A percentile compares a stretch with the other conserved stretches of the same genome.
phyloP scores from a whole-genome alignment of 2,797 vertebrate species.

The Enteromius treurensis region DNA sequence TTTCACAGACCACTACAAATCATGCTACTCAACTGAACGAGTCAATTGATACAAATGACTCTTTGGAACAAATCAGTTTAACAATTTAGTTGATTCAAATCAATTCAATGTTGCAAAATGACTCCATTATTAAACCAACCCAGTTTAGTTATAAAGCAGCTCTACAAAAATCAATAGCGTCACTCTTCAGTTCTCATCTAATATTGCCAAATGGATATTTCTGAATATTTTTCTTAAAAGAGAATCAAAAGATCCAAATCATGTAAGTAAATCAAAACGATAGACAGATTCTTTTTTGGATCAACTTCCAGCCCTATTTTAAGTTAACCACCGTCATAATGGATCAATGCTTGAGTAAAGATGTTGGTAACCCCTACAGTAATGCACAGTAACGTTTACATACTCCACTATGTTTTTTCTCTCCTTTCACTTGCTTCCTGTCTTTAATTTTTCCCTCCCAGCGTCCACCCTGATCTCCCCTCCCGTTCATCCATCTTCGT shows the following conservation, averaged over 20 bases:
- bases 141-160: not conserved
- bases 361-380: not conserved
- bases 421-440: not conserved
- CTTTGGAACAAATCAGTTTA: not conserved
- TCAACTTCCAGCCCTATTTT: not conserved
- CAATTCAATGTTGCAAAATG: not conserved
- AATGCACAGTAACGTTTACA: not conserved
- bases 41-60: not conserved
- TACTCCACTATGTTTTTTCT: not conserved
- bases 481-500: conserved; percentile 16
- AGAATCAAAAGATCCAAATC: conserved; percentile 5
- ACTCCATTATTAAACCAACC: not conserved
- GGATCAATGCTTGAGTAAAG: not conserved
- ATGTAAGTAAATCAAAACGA: not conserved
- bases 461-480: conserved; percentile 5
- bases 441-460: not conserved
- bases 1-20: not conserved
- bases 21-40: not conserved
- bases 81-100: too few relatives aligned
- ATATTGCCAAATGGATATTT: not conserved
- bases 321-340: not conserved
- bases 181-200: not conserved
- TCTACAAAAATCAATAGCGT: not conserved
- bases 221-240: not conserved
- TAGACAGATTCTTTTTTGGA: not conserved